phyloP scores from a whole-genome alignment of 2,113 vertebrate species.

The Aptenodytes forsteri region DNA sequence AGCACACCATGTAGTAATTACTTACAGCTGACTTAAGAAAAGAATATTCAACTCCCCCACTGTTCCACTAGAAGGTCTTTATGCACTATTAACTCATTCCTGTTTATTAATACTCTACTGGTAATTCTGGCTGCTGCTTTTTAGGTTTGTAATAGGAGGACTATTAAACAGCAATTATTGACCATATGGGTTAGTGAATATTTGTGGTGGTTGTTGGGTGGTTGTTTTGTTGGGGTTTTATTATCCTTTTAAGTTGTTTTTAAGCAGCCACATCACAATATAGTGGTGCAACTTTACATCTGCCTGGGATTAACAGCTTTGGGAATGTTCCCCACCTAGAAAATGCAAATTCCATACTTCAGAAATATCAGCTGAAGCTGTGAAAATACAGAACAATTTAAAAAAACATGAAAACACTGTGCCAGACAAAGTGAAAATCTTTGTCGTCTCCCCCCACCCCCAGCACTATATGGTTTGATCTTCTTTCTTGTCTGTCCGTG shows the following conservation, averaged over 20 bases:
- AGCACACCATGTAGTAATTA: constrained; percentile 99
- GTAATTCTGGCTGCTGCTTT: constrained; percentile 87
- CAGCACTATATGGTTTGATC: background rate
- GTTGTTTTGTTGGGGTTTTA: background rate
- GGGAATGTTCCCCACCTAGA: constrained; percentile 53
- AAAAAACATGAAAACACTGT: constrained; percentile 14
- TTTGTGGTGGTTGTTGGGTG: constrained; percentile 66
- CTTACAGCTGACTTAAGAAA: constrained; percentile 99
- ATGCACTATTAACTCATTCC: constrained; percentile 99
- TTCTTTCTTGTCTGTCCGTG: background rate
- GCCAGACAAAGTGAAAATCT: background rate
- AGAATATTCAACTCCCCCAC: constrained; percentile 94
- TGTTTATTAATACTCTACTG: constrained; percentile 99
- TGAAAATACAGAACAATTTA: constrained; percentile 33
- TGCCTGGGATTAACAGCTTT: constrained; percentile 67
- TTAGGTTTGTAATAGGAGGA: constrained; percentile 92
- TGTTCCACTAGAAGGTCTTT: constrained; percentile 96
- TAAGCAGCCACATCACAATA: constrained; percentile 57
- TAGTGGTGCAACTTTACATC: constrained; percentile 60
- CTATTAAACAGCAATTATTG: constrained; percentile 88
- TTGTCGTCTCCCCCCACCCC: background rate
- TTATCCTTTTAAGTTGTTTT: constrained; percentile 50
- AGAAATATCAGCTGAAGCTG: constrained; percentile 54
- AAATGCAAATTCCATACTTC: constrained; percentile 46
- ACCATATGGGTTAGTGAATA: constrained; percentile 84